Evolutionary conservation across 2,888 invertebrate species (phyloP), one percentile per base, ranked within the genome.

Genomic region (Cheilosia pagana): DNA sequence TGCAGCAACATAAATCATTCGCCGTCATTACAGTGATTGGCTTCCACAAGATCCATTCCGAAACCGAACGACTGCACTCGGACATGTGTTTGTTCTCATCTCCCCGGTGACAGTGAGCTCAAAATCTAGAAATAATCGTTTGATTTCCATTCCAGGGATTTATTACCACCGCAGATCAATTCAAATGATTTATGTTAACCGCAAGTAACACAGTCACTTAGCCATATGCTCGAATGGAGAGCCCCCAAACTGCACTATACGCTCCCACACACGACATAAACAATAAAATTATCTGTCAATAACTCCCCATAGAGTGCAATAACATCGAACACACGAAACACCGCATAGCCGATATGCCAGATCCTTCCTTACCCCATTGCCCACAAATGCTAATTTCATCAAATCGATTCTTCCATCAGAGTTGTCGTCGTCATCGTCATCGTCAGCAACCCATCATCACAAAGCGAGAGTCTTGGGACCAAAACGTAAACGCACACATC

Each of bases 381-480:
- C 23, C 50, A 28, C 28, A 59, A 28, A 53, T 76, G 50, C 60
- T 55, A 71, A 81, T 81, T 81, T 63, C 71, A 81, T 81, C 48
- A 71, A 77, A 82, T 67, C 60, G 76, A 65, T 76, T 59, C 65
- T 59, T 43, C 14, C 41, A 31, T 50, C 63, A 25, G 16, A 50
- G 45, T 39, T 23, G 57, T 70, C 39, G 55, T 67, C 52, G 53
- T 21, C 59, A 28, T 67, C 52, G 53, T 21, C 59, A 28, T 72
- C 41, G 43, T 57, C 71, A 77, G 67, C 67, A 82, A 62, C 67
- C 72, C 41, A 82, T 72, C 82, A 68, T 72, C 77, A 62, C 57
- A 77, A 67, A 55, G 67, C 67, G 35, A 62, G 55, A 52, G 77
- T 72, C 52, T 67, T 72, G 67, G 67, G 67, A 82, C 53, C 74